A percentile compares a stretch with the other conserved stretches of the same genome.
Evolutionary conservation across 2,888 invertebrate genomes (phyloP).

Genomic region (Muscina levida): DNA sequence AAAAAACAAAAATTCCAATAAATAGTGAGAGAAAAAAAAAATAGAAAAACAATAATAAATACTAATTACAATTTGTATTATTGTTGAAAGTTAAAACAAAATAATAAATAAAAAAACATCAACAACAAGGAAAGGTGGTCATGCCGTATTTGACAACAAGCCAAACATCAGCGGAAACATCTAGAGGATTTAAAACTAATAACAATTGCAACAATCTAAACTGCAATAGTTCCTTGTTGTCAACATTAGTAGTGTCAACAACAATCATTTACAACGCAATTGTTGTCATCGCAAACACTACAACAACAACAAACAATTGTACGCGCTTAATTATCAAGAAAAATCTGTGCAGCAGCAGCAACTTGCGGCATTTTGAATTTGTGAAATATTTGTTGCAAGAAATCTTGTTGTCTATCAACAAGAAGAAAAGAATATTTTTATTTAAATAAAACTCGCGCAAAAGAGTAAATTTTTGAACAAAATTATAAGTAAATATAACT

Average conservation of each 20-base stretch:
- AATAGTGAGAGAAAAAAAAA: constrained; percentile 9
- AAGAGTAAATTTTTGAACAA: constrained; percentile 16
- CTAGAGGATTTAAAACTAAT: constrained; percentile 8
- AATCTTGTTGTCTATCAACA: constrained; percentile 43
- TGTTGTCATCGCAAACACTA: constrained; percentile 9
- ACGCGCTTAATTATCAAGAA: constrained; percentile 36
- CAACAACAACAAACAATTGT: constrained; percentile 33
- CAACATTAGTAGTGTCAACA: neutral
- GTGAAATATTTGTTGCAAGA: constrained; percentile 37
- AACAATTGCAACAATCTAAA: neutral
- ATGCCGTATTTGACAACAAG: constrained; percentile 28
- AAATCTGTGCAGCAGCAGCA: constrained; percentile 29
- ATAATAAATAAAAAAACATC: no score
- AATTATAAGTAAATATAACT: constrained; percentile 4
- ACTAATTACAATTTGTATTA: no score
- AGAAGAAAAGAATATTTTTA: constrained; percentile 56
- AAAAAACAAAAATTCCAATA: no score
- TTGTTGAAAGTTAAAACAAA: constrained; percentile 1
- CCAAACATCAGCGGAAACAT: constrained; percentile 5
- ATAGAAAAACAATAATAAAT: no score
- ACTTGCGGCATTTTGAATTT: constrained; percentile 12
- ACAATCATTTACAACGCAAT: constrained; percentile 6
- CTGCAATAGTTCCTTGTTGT: neutral
- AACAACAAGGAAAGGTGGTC: constrained; percentile 31
- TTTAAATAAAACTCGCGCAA: constrained; percentile 37